A percentile compares a stretch with the other conserved stretches of the same genome.
Evolutionary conservation across 2,113 vertebrate species (phyloP).

Genomic region (Salvator merianae): DNA sequence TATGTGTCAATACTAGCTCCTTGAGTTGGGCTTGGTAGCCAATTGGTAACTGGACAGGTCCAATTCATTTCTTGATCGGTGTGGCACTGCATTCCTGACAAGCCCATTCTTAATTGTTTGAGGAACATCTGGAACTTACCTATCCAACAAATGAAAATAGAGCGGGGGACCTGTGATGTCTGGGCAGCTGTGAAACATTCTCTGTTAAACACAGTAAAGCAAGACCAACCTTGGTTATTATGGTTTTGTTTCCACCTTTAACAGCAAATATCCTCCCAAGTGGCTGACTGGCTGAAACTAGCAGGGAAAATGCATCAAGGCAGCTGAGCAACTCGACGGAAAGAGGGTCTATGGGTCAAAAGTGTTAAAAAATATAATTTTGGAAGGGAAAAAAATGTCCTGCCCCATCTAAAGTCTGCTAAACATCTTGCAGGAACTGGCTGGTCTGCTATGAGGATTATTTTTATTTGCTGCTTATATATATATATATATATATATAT

Average conservation of each 20-base stretch:
- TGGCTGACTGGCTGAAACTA: conserved; percentile 72
- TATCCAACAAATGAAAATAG: no score
- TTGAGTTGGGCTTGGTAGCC: no score
- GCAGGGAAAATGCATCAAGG: conserved; percentile 38
- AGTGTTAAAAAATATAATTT: no score
- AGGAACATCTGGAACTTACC: no score
- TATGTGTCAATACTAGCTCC: no score
- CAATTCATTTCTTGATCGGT: no score
- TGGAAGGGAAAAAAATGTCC: not conserved
- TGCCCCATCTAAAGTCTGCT: not conserved
- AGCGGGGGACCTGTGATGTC: no score
- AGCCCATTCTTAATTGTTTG: no score
- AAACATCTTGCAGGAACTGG: not conserved
- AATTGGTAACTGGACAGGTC: no score
- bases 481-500: no score
- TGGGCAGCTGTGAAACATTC: no score
- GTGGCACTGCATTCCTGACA: no score
- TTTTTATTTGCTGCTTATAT: not conserved
- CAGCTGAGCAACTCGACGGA: not conserved
- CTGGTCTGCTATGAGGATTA: not conserved
- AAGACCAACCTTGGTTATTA: not conserved
- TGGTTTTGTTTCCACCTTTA: not conserved
- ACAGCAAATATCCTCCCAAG: conserved; percentile 35
- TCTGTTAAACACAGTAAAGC: not conserved
- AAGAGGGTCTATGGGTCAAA: not conserved